These are phyloP conservation scores for Agonopterix arenella DNA, from an alignment of 2,888 invertebrate species.

Conservation along the genomic window DNA sequence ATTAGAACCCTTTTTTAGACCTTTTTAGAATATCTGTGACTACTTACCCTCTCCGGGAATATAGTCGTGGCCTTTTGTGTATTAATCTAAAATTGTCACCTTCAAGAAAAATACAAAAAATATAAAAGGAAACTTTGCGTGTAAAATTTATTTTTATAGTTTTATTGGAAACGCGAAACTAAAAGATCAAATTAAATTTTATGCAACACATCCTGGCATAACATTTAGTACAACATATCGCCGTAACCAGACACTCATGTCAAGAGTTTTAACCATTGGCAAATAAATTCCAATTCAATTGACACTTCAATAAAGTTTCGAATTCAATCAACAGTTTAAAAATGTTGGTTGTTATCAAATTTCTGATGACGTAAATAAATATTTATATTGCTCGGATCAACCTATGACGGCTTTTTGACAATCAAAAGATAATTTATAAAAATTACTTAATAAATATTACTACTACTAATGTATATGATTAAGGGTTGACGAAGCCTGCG, in stretches of 20 bases:
- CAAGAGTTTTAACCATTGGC: conserved; percentile 23
- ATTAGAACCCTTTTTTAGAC: too few relatives aligned
- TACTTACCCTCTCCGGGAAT: too few relatives aligned
- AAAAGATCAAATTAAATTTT: conserved; percentile 24
- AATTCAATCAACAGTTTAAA: conserved; percentile 26
- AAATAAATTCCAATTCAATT: conserved; percentile 32
- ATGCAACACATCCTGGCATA: conserved; percentile 15
- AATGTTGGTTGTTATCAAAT: conserved; percentile 8
- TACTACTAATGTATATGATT: too few relatives aligned
- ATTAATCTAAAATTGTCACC: too few relatives aligned
- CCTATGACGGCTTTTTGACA: too few relatives aligned
- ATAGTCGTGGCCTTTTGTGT: too few relatives aligned
- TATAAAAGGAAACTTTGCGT: not conserved
- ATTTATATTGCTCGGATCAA: too few relatives aligned
- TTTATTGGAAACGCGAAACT: conserved; percentile 15
- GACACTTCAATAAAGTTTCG: conserved; percentile 20
- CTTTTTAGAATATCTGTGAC: too few relatives aligned
- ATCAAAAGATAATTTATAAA: too few relatives aligned
- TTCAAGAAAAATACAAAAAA: not conserved
- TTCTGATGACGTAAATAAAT: not conserved
- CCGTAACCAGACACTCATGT: conserved; percentile 31
- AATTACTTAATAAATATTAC: too few relatives aligned
- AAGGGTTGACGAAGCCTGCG: too few relatives aligned
- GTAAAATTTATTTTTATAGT: not conserved
- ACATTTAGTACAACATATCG: conserved; percentile 23